These are phyloP conservation scores for Galago senegalensis DNA, from an alignment of 2,797 vertebrate genomes.

Conservation along the genomic window DNA sequence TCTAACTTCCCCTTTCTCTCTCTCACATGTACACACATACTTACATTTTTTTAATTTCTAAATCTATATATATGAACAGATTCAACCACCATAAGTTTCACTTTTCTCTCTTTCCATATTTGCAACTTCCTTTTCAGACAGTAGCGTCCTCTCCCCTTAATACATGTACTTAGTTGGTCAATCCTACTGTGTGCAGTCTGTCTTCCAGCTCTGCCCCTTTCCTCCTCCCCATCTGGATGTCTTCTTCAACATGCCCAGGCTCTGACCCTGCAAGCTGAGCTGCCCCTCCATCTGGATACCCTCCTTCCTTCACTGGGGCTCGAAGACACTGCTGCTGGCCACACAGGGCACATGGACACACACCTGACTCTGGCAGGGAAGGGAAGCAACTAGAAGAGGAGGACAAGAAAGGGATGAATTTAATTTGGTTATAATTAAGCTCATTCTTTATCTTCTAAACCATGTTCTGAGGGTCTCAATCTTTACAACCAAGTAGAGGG, in stretches of 20 bases:
- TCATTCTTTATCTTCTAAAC: not conserved
- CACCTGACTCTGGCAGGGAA: not conserved
- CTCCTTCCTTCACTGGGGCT: not conserved
- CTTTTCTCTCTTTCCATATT: not conserved
- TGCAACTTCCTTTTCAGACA: not conserved
- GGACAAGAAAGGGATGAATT: conserved; percentile 23
- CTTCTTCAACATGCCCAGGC: not conserved
- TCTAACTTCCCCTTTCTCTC: not conserved
- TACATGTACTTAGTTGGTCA: not conserved
- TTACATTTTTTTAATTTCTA: not conserved
- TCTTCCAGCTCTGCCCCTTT: not conserved
- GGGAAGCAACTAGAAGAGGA: not conserved
- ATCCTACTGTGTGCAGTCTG: too few species aligned
- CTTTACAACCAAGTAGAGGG: not conserved
- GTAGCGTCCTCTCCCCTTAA: not conserved
- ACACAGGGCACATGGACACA: not conserved
- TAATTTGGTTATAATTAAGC: not conserved
- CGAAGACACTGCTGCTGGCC: not conserved
- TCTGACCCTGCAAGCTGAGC: accelerated
- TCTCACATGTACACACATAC: not conserved
- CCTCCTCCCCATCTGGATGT: not conserved
- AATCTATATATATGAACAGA: not conserved
- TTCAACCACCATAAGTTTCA: not conserved
- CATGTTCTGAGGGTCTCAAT: not conserved
- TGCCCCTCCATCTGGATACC: not conserved